phyloP scores from a whole-genome alignment of 2,113 vertebrate species.

The Heptranchias perlo region DNA sequence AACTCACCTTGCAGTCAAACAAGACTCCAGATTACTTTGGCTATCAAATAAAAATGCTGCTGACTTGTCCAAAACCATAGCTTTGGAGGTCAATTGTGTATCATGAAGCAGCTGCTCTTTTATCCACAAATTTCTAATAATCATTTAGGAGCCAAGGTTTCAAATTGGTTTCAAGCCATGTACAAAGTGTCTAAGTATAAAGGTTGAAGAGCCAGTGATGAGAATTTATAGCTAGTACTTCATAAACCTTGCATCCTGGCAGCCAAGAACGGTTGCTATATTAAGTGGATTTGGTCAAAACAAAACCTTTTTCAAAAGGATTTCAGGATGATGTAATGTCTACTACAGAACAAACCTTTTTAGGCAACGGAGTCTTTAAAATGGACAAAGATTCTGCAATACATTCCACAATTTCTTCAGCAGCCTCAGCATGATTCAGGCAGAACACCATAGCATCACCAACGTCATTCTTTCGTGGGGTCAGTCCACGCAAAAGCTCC shows the following conservation, averaged over 20 bases:
- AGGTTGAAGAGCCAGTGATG: not conserved
- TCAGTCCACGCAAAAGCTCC: slow-evolving; percentile 84
- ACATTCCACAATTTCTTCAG: slow-evolving; percentile 97
- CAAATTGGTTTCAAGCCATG: not conserved
- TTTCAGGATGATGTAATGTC: not conserved
- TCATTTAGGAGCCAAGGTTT: not conserved
- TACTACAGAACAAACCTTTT: slow-evolving; percentile 69
- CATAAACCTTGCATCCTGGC: not conserved
- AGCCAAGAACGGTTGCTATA: not conserved
- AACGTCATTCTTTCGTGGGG: slow-evolving; percentile 85
- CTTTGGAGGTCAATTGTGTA: not conserved
- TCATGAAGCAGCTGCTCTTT: not conserved
- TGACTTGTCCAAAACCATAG: not conserved
- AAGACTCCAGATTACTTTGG: not conserved
- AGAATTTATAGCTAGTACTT: not conserved
- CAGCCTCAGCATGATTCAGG: slow-evolving; percentile 89
- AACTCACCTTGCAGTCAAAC: not conserved
- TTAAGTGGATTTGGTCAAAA: not conserved
- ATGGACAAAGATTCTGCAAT: slow-evolving; percentile 91
- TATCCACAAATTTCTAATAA: not conserved
- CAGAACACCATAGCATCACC: slow-evolving; percentile 97
- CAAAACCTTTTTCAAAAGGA: not conserved
- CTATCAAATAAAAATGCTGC: not conserved
- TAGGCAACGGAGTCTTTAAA: slow-evolving; percentile 95
- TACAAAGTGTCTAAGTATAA: not conserved